Evolutionary conservation across 2,797 vertebrate genomes (phyloP), one percentile per base, ranked within the genome.

Genomic region (Cossypha niveicapilla): DNA sequence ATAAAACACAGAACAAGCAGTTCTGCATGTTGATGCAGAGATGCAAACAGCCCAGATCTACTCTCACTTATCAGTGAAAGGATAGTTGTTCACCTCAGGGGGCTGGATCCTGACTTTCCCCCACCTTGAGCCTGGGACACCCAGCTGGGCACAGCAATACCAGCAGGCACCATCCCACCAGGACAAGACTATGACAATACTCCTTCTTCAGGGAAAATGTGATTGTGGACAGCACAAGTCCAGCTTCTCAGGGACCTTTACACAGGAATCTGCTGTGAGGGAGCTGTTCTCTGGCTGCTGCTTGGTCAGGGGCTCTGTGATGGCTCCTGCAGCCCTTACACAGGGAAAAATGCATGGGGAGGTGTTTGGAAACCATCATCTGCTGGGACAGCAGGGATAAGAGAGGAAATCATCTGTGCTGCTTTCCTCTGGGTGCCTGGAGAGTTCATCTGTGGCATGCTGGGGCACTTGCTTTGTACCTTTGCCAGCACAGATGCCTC

Each of bases 391-490:
- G 17, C 16, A 15, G 2, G 63, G 25, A 27, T 28, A 70, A 68
- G 48, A 85, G 57, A 44, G 65, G 65, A 74, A 45, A 91, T 93
- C 37, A 41, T 70, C 65, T 86, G 61, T 67, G 61, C 42, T 5
- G 11, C 75, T 87, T 86, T 63, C 68, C 66, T 57, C 56, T 71
- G 73, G 47, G 47, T 61, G 71, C 42, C 84, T 73, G 62, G 67
- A 87, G 88, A 90, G 71, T 73, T 77, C 16, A 4, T 68, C 88
- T 7, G 4, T 44, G 79, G 57, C 2, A 4, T 58, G 76, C 28
- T 41, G 84, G 76, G 66, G 86, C 88, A 62, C 28, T 81, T 65
- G 71, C 81, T 92, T 91, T 92, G 78, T 76, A 76, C 77, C 18
- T 82, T 30, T 89, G 92, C 74, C 81, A 91, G 71, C 44, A n/a